Evolutionary conservation across 2,797 vertebrate species (phyloP).

Genomic region (Cichlasoma orientale): DNA sequence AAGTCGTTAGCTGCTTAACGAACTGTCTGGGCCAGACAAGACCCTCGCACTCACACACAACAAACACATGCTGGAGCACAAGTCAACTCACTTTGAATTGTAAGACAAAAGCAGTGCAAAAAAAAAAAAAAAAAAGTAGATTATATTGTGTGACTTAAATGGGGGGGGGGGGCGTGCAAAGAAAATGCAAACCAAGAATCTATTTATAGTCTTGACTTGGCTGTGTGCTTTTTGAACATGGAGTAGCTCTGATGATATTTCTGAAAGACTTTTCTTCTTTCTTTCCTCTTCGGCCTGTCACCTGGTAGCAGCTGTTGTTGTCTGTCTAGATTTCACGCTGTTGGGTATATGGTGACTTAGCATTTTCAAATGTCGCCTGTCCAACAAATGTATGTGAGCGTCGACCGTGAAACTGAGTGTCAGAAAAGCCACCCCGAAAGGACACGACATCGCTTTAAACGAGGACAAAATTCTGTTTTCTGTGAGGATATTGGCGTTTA

Average conservation of each 20-base stretch:
- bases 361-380: conserved; percentile 56
- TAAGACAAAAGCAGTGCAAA: conserved; percentile 37
- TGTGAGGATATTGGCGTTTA: conserved; percentile 24
- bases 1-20: conserved; percentile 21
- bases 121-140: conserved; percentile 8
- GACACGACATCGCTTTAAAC: conserved; percentile 21
- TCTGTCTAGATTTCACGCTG: conserved; percentile 51
- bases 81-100: conserved; percentile 33
- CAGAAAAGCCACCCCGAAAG: conserved; percentile 28
- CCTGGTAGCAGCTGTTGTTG: conserved; percentile 56
- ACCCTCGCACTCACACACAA: conserved; percentile 5
- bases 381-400: conserved; percentile 31
- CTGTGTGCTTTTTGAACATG: conserved; percentile 39
- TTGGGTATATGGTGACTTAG: conserved; percentile 40
- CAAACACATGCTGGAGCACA: conserved; percentile 39
- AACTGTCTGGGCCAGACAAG: conserved; percentile 1
- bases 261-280: conserved; percentile 45
- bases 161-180: neutral
- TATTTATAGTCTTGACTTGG: conserved; percentile 40
- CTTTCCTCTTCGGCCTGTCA: conserved; percentile 50
- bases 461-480: conserved; percentile 30
- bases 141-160: conserved; percentile 17
- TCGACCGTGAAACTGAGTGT: conserved; percentile 16
- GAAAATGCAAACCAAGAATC: conserved; percentile 31
- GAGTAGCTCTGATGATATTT: conserved; percentile 49